phyloP scores from a whole-genome alignment of 2,113 vertebrate species.

The Eptatretus burgeri region DNA sequence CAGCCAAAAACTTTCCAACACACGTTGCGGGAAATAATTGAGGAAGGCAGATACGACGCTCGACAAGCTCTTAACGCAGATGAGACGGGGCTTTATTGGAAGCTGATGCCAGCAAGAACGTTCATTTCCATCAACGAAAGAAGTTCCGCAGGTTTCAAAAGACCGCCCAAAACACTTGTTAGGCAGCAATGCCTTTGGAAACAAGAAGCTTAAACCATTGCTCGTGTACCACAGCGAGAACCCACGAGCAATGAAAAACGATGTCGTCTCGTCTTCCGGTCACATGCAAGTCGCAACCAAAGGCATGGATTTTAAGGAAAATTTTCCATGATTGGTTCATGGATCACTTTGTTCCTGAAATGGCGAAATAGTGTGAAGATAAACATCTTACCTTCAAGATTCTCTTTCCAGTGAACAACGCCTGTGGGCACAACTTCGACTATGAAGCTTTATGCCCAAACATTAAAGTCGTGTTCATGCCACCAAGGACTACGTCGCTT shows the following conservation, averaged over 20 bases:
- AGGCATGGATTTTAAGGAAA: not conserved
- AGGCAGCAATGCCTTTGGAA: not conserved
- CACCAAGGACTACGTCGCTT: not conserved
- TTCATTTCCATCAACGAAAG: conserved; percentile 3
- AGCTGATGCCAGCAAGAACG: not conserved
- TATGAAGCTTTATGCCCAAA: not conserved
- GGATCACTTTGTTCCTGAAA: not conserved
- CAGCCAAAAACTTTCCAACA: not conserved
- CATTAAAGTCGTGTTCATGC: not conserved
- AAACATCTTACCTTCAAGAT: not conserved
- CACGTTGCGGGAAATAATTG: not conserved
- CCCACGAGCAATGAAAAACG: not conserved
- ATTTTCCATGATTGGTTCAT: not conserved
- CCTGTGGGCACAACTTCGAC: not conserved
- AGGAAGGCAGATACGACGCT: not conserved
- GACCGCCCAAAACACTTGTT: not conserved
- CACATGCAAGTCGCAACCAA: not conserved
- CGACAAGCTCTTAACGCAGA: conserved; percentile 3
- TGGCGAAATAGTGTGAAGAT: not conserved
- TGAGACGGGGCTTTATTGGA: not conserved
- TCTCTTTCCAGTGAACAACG: not conserved
- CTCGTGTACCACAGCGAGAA: conserved; percentile 4
- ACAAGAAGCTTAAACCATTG: conserved; percentile 6
- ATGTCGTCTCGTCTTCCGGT: not conserved
- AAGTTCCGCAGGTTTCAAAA: not conserved